A percentile compares a stretch with the other conserved stretches of the same genome.
phyloP scores from a whole-genome alignment of 1,140 invertebrate species.

The Leptinotarsa lineolata region DNA sequence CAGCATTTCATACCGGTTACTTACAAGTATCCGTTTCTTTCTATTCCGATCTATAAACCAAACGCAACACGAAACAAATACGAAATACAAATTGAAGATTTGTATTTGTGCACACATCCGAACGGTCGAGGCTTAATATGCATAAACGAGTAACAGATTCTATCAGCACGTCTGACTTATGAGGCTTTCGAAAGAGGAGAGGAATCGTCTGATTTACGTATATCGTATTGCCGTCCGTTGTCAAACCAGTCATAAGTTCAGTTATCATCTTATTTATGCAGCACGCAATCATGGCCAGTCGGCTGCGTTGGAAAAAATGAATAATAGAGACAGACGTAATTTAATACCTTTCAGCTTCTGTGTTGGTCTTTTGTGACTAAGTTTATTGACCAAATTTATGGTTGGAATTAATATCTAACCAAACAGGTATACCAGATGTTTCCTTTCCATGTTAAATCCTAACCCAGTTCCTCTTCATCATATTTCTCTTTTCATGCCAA shows the following conservation, averaged over 20 bases:
- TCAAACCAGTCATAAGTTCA: conserved; percentile 49
- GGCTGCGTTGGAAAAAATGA: conserved; percentile 13
- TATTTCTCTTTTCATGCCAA: too few relatives aligned
- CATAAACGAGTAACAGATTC: conserved; percentile 42
- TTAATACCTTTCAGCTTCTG: conserved; percentile 45
- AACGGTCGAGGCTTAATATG: conserved; percentile 18
- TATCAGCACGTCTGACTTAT: conserved; percentile 51
- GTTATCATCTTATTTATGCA: conserved; percentile 46
- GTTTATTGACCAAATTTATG: background rate
- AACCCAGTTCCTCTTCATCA: too few relatives aligned
- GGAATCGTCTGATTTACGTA: conserved; percentile 48
- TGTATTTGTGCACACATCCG: conserved; percentile 17
- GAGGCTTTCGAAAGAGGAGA: conserved; percentile 23
- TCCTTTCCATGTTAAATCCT: too few relatives aligned
- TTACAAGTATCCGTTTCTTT: background rate
- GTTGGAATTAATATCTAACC: too few relatives aligned
- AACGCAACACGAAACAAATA: conserved; percentile 22
- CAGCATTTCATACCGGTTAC: conserved; percentile 15
- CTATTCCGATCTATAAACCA: conserved; percentile 9
- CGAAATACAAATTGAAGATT: conserved; percentile 28
- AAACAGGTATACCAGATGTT: too few relatives aligned
- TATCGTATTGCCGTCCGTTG: conserved; percentile 48
- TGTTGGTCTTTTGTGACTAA: background rate
- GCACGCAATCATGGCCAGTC: conserved; percentile 30
- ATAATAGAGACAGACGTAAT: conserved; percentile 33